Conservation (phyloP, 2,113 vertebrate genomes). For the Egretta garzetta region DNA sequence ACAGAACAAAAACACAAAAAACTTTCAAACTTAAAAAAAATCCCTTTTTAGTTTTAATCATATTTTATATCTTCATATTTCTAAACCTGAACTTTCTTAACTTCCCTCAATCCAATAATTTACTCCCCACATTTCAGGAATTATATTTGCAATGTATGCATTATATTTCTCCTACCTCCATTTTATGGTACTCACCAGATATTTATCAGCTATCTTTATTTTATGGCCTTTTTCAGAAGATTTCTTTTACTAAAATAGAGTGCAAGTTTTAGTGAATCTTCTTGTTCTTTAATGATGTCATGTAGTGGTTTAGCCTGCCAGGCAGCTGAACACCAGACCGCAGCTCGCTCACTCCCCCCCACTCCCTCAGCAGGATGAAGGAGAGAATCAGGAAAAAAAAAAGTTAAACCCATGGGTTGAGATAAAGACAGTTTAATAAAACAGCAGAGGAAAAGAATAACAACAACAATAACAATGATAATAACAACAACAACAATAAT, state of each 20-base stretch:
- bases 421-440: too few species aligned
- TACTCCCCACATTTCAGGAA: not conserved
- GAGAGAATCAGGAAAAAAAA: too few species aligned
- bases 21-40: not conserved
- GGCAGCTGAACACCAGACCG: too few species aligned
- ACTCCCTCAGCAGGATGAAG: too few species aligned
- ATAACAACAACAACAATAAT: too few species aligned
- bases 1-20: not conserved
- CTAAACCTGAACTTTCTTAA: not conserved
- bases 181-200: not conserved
- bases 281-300: not conserved
- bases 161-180: not conserved
- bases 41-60: not conserved
- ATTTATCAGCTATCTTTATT: not conserved
- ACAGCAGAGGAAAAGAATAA: too few species aligned
- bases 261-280: not conserved
- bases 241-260: not conserved
- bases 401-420: too few species aligned
- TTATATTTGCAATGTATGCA: not conserved
- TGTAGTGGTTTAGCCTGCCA: too few species aligned
- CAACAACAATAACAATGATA: too few species aligned
- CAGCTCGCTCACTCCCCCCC: too few species aligned
- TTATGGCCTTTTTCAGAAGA: not conserved
- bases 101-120: not conserved
- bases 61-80: not conserved